A percentile compares a stretch with the other conserved stretches of the same genome.
Conservation (phyloP, 2,797 vertebrate genomes). For the Graptemys geographica region DNA sequence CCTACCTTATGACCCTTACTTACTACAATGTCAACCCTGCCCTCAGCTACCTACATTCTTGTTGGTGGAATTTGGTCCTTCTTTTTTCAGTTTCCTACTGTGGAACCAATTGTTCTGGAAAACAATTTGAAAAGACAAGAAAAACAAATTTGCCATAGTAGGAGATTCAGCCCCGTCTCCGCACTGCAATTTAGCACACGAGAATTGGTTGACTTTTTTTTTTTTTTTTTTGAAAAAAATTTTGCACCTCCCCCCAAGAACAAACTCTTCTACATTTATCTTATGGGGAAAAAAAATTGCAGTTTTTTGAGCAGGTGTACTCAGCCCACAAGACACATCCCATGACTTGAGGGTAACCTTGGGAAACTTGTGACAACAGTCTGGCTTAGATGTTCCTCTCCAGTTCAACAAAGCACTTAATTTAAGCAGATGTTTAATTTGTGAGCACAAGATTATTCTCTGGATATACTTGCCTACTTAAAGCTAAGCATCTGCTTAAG, state of each 20-base stretch:
- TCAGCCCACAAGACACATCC: not conserved
- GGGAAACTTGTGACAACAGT: not conserved
- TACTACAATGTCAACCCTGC: not conserved
- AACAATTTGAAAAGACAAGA: not conserved
- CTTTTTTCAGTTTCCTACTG: not conserved
- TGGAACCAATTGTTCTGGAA: not conserved
- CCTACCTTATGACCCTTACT: not conserved
- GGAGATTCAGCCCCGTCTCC: not conserved
- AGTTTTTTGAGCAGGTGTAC: not conserved
- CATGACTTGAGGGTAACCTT: not conserved
- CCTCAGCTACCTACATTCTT: not conserved
- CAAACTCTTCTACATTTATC: not conserved
- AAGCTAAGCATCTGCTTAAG: not conserved
- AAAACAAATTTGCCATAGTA: not conserved
- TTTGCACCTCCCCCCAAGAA: not conserved
- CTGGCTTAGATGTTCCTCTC: not conserved
- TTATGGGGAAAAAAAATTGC: too few species aligned
- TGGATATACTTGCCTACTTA: not conserved
- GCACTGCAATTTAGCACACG: not conserved
- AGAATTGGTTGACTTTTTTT: not conserved
- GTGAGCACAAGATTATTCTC: not conserved
- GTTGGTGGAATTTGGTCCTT: not conserved
- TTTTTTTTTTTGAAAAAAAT: not conserved
- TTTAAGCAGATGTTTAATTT: rapidly evolving
- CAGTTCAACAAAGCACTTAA: not conserved